A percentile compares a stretch with the other conserved stretches of the same genome.
Conservation (phyloP, 2,888 invertebrate species). For the Acleris emargana region DNA sequence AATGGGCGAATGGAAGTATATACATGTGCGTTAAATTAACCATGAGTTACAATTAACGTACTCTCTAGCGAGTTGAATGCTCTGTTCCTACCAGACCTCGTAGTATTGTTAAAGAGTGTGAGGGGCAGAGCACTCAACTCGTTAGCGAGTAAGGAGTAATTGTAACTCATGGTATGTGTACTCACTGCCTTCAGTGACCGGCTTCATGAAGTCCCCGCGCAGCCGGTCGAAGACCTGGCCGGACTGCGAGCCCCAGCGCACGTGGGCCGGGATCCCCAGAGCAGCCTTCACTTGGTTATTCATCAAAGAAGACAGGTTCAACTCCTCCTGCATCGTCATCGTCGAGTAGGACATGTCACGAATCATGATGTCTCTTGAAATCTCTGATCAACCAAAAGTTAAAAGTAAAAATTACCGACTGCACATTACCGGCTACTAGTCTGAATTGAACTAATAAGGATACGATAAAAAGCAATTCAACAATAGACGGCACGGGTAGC, state of each 20-base stretch:
- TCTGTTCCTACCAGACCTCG: no score
- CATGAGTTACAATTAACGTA: no score
- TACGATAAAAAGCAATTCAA: no score
- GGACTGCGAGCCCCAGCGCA: constrained; percentile 87
- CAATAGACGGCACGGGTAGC: no score
- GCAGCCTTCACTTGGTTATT: constrained; percentile 87
- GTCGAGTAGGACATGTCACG: constrained; percentile 52
- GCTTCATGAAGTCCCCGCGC: constrained; percentile 90
- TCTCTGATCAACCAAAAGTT: constrained; percentile 51
- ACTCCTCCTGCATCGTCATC: constrained; percentile 48
- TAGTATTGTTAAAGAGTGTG: no score
- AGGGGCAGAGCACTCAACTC: no score
- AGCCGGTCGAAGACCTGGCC: constrained; percentile 84
- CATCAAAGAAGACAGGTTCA: constrained; percentile 85
- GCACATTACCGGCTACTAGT: no score
- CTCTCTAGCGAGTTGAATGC: no score
- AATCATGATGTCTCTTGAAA: constrained; percentile 63
- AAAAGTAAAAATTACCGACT: not conserved
- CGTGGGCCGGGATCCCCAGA: constrained; percentile 85
- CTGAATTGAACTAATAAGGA: no score
- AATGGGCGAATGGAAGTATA: no score
- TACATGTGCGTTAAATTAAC: not conserved
- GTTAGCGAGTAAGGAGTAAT: no score
- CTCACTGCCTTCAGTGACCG: constrained; percentile 85
- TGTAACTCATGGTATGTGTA: constrained; percentile 25